These are phyloP conservation scores for Megalopta genalis DNA, from an alignment of 1,140 invertebrate species.

Conservation along the genomic window DNA sequence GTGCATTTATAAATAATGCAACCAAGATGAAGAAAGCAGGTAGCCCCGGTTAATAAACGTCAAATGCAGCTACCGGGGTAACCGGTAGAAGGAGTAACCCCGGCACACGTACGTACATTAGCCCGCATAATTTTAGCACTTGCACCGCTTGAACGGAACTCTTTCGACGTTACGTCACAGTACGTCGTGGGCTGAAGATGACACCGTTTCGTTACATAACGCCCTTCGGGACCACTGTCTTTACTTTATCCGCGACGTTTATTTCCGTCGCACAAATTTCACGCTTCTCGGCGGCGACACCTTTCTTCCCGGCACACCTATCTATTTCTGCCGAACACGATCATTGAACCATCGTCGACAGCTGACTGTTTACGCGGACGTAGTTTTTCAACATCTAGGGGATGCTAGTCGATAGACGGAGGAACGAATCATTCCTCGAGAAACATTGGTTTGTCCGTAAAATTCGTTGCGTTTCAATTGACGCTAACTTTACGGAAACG, in stretches of 20 bases:
- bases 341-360: background rate
- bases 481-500: too few relatives aligned
- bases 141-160: conserved; percentile 49
- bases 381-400: too few relatives aligned
- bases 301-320: too few relatives aligned
- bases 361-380: background rate
- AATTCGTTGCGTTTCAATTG: too few relatives aligned
- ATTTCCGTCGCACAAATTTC: conserved; percentile 27
- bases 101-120: conserved; percentile 28
- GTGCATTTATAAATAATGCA: conserved; percentile 37
- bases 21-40: conserved; percentile 14
- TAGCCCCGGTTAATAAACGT: conserved; percentile 18
- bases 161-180: conserved; percentile 53
- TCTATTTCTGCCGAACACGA: background rate
- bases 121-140: conserved; percentile 64
- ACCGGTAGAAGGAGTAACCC: conserved; percentile 27
- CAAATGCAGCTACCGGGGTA: conserved; percentile 18
- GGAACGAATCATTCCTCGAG: too few relatives aligned
- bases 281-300: background rate
- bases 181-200: conserved; percentile 56
- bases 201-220: conserved; percentile 58
- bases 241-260: conserved; percentile 23
- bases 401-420: too few relatives aligned
- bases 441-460: too few relatives aligned
- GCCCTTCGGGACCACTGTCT: conserved; percentile 37